A percentile compares a stretch with the other conserved stretches of the same genome.
These are phyloP conservation scores for Brachionus koreanus DNA, from an alignment of 1,140 invertebrate species.

Conservation along the genomic window DNA sequence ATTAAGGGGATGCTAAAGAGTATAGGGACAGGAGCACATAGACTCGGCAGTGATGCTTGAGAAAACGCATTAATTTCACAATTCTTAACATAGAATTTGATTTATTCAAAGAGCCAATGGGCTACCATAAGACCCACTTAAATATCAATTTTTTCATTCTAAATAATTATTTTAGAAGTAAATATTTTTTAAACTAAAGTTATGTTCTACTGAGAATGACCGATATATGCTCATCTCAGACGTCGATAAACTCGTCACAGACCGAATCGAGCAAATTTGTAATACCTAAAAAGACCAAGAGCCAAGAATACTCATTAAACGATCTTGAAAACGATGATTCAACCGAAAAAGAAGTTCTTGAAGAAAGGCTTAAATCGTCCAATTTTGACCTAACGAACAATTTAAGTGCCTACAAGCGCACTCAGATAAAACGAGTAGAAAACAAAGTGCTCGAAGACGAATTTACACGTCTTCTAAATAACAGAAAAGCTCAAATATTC, in stretches of 20 bases:
- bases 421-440: neutral
- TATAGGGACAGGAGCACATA: neutral
- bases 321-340: neutral
- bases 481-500: neutral
- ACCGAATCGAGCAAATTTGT: neutral
- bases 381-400: neutral
- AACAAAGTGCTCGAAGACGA: slow-evolving; percentile 10
- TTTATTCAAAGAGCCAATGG: neutral
- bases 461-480: neutral
- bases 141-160: neutral
- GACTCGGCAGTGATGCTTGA: slow-evolving; percentile 1
- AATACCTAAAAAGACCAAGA: slow-evolving; percentile 1
- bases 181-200: neutral
- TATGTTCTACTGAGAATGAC: neutral
- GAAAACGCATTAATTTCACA: neutral
- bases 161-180: neutral
- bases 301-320: neutral
- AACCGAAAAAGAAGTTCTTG: neutral
- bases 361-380: neutral
- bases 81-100: neutral
- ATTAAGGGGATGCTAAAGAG: neutral
- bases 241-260: neutral
- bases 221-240: slow-evolving; percentile 8
- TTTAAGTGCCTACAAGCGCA: neutral
- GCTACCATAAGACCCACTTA: neutral